Conservation (phyloP, 1,140 invertebrate species). For the Megalonaias nervosa region DNA sequence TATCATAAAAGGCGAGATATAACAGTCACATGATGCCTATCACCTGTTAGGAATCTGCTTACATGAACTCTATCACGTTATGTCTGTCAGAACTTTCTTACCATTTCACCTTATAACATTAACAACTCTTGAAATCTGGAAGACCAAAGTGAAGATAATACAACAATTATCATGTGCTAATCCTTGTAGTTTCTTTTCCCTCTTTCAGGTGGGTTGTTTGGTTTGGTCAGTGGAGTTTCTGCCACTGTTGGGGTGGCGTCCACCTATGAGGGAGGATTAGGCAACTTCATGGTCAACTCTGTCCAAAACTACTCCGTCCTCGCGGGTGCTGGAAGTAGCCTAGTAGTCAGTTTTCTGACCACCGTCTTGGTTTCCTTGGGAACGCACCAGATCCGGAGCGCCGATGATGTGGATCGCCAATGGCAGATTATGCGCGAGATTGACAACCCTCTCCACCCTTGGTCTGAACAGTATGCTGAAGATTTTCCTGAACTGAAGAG, state of each 20-base stretch:
- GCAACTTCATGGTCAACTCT: constrained; percentile 50
- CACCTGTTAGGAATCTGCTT: too few species aligned
- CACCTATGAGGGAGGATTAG: constrained; percentile 52
- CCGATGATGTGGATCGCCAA: constrained; percentile 36
- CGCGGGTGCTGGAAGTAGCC: constrained; percentile 45
- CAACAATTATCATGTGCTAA: neutral
- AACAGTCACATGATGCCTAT: too few species aligned
- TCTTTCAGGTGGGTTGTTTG: constrained; percentile 44
- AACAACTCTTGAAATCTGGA: too few species aligned
- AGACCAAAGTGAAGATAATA: too few species aligned
- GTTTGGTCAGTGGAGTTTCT: constrained; percentile 45
- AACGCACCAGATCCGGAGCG: constrained; percentile 43
- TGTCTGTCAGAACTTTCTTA: too few species aligned
- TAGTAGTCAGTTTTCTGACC: constrained; percentile 42
- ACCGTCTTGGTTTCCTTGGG: constrained; percentile 46
- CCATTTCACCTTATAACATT: too few species aligned
- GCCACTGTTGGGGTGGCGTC: constrained; percentile 46
- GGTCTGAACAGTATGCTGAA: constrained; percentile 60
- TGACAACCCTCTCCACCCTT: constrained; percentile 70
- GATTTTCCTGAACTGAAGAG: constrained; percentile 41
- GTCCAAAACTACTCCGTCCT: constrained; percentile 50
- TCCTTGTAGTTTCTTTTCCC: too few species aligned
- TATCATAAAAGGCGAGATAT: too few species aligned
- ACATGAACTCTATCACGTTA: too few species aligned
- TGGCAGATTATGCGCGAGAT: constrained; percentile 69